A percentile compares a stretch with the other conserved stretches of the same genome.
Evolutionary conservation across 2,888 invertebrate genomes (phyloP).

Genomic region (Drosophila suboccidentalis): DNA sequence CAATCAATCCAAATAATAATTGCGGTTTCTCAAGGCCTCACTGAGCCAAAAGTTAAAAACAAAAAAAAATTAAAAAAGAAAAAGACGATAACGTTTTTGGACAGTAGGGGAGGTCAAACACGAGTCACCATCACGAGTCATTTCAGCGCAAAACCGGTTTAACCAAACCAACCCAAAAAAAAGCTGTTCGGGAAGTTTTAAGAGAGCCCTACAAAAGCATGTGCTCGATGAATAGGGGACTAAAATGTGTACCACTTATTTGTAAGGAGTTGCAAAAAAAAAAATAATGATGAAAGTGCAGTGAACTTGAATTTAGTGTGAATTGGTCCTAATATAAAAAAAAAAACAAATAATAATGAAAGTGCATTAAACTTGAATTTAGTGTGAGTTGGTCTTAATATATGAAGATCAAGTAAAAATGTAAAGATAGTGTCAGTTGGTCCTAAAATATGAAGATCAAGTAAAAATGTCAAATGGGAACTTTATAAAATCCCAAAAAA

Average conservation of each 20-base stretch:
- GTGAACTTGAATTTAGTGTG: constrained; percentile 39
- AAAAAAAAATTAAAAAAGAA: background rate
- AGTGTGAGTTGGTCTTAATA: background rate
- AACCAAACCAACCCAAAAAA: constrained; percentile 5
- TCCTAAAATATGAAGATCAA: background rate
- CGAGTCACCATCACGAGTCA: constrained; percentile 39
- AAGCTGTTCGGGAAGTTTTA: background rate
- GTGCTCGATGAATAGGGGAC: constrained; percentile 25
- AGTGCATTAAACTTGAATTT: constrained; percentile 45
- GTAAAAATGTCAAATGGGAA: background rate
- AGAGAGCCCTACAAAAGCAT: constrained; percentile 9
- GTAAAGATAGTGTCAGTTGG: background rate
- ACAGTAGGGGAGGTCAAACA: constrained; percentile 40
- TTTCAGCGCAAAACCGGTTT: constrained; percentile 40
- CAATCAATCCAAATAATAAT: constrained; percentile 27
- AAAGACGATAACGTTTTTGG: constrained; percentile 18
- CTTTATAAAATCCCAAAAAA: background rate
- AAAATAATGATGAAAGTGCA: constrained; percentile 32
- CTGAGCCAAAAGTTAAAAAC: constrained; percentile 14
- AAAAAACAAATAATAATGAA: constrained; percentile 13
- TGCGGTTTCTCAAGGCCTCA: constrained; percentile 40
- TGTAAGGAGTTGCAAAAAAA: constrained; percentile 5
- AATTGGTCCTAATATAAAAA: too few relatives aligned
- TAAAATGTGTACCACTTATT: constrained; percentile 1
- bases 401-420: background rate